Evolutionary conservation across 1,140 invertebrate genomes (phyloP), one percentile per base, ranked within the genome.

Genomic region (Hydropsyche tenuis): DNA sequence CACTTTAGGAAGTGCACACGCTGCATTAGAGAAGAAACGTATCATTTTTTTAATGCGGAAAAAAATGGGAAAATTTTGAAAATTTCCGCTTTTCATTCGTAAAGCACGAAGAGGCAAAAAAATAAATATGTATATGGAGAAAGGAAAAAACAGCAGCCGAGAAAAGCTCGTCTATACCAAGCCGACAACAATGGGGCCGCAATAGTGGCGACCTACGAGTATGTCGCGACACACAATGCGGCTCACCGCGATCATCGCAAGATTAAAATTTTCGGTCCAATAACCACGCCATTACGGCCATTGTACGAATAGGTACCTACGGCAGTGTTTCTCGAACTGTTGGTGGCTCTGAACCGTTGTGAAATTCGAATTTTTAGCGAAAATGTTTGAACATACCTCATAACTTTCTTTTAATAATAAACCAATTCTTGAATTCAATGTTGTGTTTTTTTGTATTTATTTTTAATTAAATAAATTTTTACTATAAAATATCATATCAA

Each of bases 201-300:
- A 69, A 69, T 69, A 65, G 65, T 69, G 22, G 65, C 65, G 43
- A 69, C 46, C 43, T 51, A 69, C 37, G 37, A 30, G 37, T 60
- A 60, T 60, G 56, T 60, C 45, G 68, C 46, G 68, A 56, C 46
- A 56, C 70, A 64, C 70, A 72, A 62, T 63, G 51, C 60, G 70
- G 42, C 70, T 62, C 56, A 48, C 70, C 73, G 73, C 73, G 65
- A 74, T 74, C 73, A 74, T 70, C 73, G 65, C 73, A 69, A 74
- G 73, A 74, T 74, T 74, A 74, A 74, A 74, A 74, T 69, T 60
- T 62, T 62, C 73, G 73, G 65, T 74, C 66, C 65, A 69, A 70
- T 69, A 64, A 74, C 27, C 45, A 22, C 65, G 65, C 65, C 73
- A 74, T 74, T 69, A 69, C 73, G 27, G 51, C 65, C 68, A 74